Conservation (phyloP, 2,113 vertebrate genomes). For the Stercorarius parasiticus region DNA sequence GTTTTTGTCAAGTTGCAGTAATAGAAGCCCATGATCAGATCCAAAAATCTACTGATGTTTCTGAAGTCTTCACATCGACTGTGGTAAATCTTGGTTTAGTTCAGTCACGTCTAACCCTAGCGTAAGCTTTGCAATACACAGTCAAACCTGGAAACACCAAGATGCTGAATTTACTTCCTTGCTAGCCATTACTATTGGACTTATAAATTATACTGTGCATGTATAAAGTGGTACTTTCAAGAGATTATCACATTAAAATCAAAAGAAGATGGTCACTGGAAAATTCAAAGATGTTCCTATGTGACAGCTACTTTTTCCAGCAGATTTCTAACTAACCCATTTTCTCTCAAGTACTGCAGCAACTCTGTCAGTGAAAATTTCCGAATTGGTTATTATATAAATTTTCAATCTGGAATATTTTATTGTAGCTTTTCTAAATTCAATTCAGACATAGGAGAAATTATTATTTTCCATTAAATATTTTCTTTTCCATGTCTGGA, state of each 20-base stretch:
- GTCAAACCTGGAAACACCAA: not conserved
- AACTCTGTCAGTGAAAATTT: not conserved
- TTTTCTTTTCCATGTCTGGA: not conserved
- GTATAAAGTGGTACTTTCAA: not conserved
- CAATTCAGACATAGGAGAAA: not conserved
- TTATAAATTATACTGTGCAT: accelerated
- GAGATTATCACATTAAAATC: not conserved
- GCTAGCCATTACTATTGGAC: accelerated
- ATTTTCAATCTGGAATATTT: not conserved
- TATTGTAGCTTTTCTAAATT: not conserved
- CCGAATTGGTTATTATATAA: not conserved
- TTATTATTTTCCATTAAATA: not conserved
- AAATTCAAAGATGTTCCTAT: not conserved
- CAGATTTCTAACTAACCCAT: not conserved
- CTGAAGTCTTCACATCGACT: not conserved
- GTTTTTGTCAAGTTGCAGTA: not conserved
- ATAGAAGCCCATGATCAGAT: too few relatives aligned
- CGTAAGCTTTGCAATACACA: not conserved
- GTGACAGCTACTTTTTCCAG: not conserved
- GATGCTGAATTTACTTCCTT: not conserved
- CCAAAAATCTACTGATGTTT: too few relatives aligned
- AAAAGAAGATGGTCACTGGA: not conserved
- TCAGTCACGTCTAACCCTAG: not conserved
- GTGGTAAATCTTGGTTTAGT: not conserved
- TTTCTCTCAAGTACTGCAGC: not conserved